Percentiles rank a stretch among this genome's conserved stretches.
These are phyloP conservation scores for Eidolon helvum DNA, from an alignment of 2,113 vertebrate genomes.

Conservation along the genomic window DNA sequence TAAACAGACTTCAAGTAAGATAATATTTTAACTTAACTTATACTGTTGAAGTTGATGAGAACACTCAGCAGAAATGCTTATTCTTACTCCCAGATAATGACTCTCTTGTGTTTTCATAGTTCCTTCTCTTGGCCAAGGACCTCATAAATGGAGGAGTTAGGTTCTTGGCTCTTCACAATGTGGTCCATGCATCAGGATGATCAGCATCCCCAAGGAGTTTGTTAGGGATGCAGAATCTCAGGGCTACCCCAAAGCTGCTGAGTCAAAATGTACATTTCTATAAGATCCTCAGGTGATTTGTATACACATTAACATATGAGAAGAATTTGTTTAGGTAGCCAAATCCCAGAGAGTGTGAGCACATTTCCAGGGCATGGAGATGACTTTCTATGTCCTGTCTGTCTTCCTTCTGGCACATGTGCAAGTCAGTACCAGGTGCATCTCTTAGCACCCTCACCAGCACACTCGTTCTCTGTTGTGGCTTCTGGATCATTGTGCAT, in stretches of 20 bases:
- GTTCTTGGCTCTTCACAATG: background rate
- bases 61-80: background rate
- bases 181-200: background rate
- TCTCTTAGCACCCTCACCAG: background rate
- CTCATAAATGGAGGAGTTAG: background rate
- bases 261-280: background rate
- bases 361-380: background rate
- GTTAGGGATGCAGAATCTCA: background rate
- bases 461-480: background rate
- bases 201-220: background rate
- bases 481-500: background rate
- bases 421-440: too few relatives aligned
- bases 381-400: background rate
- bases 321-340: background rate
- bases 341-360: background rate
- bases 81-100: background rate
- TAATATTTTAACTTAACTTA: background rate
- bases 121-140: background rate
- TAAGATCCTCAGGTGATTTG: background rate
- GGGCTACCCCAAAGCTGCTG: background rate
- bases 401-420: background rate
- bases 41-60: background rate
- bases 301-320: background rate
- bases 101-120: background rate
- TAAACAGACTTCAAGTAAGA: background rate